A percentile compares a stretch with the other conserved stretches of the same genome.
Conservation (phyloP, 2,797 vertebrate genomes). For the Perodicticus potto region DNA sequence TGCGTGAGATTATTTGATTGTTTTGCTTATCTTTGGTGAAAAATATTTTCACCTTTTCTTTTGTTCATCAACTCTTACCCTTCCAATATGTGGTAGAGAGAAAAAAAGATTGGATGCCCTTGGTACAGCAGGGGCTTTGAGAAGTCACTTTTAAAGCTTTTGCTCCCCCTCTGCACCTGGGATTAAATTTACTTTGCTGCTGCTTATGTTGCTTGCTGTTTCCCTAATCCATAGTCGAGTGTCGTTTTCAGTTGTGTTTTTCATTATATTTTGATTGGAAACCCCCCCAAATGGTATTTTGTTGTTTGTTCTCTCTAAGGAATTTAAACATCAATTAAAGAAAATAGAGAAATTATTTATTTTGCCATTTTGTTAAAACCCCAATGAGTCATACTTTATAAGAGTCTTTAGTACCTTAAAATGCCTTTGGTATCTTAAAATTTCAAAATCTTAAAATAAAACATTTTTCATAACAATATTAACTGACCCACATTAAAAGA, state of each 20-base stretch:
- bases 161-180: neutral
- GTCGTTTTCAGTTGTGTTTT: neutral
- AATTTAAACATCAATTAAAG: neutral
- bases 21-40: no score
- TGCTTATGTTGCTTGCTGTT: neutral
- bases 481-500: neutral
- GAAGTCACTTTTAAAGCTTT: conserved; percentile 40
- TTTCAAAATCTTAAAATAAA: conserved; percentile 5
- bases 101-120: no score
- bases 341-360: conserved; percentile 40
- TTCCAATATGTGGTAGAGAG: no score
- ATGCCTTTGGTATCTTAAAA: conserved; percentile 51
- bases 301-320: neutral
- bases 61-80: no score
- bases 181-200: neutral
- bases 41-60: no score
- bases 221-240: neutral
- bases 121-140: neutral
- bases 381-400: neutral
- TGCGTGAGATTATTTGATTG: no score
- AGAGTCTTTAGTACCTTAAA: conserved; percentile 29
- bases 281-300: conserved; percentile 24
- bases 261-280: conserved; percentile 30
- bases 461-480: conserved; percentile 47
- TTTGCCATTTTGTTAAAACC: conserved; percentile 29